A percentile compares a stretch with the other conserved stretches of the same genome.
phyloP scores from a whole-genome alignment of 2,113 vertebrate genomes.

The Chamaea fasciata region DNA sequence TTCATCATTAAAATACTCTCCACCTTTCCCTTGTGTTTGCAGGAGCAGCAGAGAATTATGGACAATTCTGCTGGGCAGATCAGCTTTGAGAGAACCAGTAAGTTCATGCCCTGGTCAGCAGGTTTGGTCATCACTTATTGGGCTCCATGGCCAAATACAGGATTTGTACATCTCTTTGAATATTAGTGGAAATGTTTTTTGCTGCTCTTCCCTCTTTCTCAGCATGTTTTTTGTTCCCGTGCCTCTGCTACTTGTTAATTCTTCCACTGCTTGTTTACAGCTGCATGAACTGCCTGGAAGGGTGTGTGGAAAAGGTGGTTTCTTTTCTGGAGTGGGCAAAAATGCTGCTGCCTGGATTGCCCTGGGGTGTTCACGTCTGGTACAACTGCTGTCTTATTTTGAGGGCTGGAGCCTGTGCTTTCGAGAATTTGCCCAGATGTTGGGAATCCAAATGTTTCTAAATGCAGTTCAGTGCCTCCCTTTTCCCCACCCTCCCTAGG shows the following conservation, averaged over 20 bases:
- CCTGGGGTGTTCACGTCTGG: background rate
- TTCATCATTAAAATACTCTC: background rate
- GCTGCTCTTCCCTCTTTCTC: background rate
- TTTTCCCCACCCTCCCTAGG: background rate
- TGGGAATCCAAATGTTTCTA: background rate
- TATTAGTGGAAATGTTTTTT: background rate
- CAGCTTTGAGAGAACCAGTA: constrained; percentile 91
- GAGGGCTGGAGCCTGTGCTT: background rate
- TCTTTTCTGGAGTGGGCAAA: background rate
- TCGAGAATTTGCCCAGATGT: background rate
- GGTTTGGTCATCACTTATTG: background rate
- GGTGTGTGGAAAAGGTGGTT: background rate
- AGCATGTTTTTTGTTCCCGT: background rate
- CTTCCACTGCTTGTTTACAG: background rate
- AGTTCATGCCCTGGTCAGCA: constrained; percentile 30
- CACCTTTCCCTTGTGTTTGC: background rate
- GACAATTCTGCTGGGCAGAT: constrained; percentile 92
- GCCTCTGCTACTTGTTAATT: background rate
- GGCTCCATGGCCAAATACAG: background rate
- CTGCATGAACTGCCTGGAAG: background rate
- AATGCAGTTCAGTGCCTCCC: background rate
- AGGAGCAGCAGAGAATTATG: constrained; percentile 95
- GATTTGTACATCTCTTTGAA: background rate
- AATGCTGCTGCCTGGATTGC: background rate
- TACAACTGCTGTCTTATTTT: background rate